phyloP scores from a whole-genome alignment of 2,888 invertebrate genomes.

The Drepanosiphum platanoidis region DNA sequence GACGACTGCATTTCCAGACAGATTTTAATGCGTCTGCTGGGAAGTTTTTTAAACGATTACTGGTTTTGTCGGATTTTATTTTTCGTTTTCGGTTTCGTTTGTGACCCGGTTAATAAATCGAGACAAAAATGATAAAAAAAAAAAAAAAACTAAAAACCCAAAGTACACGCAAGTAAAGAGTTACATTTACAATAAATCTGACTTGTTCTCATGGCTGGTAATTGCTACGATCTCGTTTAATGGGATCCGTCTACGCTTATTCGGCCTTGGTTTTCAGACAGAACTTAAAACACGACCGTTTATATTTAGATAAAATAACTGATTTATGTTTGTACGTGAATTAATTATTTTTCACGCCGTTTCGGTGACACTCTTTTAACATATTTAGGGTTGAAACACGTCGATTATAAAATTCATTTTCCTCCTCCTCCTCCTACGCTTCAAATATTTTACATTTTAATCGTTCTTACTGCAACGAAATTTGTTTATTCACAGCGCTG shows the following conservation, averaged over 20 bases:
- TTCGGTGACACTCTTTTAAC: not conserved
- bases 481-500: conserved; percentile 58
- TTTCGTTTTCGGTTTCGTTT: conserved; percentile 60
- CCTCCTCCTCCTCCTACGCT: not conserved
- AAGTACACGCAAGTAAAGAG: conserved; percentile 44
- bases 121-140: conserved; percentile 19
- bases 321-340: not conserved
- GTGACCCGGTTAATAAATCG: conserved; percentile 53
- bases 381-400: not conserved
- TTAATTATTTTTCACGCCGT: not conserved
- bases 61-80: conserved; percentile 50
- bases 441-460: conserved; percentile 3
- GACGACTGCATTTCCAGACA: conserved; percentile 60
- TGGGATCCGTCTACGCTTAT: conserved; percentile 42
- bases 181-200: conserved; percentile 27
- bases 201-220: conserved; percentile 1
- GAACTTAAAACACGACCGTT: conserved; percentile 18
- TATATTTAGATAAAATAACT: not conserved
- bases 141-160: conserved; percentile 10
- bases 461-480: conserved; percentile 6
- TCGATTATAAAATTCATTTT: not conserved
- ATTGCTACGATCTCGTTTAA: conserved; percentile 42
- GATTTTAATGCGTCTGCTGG: conserved; percentile 58
- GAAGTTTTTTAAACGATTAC: conserved; percentile 57
- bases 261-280: conserved; percentile 50